Percentiles rank a stretch among this genome's conserved stretches.
These are phyloP conservation scores for Fringilla coelebs DNA, from an alignment of 2,797 vertebrate species.

Conservation along the genomic window DNA sequence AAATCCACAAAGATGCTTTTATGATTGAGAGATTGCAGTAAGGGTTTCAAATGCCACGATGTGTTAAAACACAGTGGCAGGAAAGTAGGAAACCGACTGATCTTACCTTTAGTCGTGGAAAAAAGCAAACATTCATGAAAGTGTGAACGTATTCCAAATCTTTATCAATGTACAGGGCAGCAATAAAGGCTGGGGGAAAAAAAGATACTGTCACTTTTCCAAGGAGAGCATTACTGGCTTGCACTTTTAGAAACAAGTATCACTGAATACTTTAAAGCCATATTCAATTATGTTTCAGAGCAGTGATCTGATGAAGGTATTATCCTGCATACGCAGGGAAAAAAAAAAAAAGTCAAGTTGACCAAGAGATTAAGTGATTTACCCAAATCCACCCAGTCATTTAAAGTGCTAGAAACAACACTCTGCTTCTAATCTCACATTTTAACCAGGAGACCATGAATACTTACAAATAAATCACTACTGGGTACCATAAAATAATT, in stretches of 20 bases:
- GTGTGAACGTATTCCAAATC: slow-evolving; percentile 96
- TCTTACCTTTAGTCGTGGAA: slow-evolving; percentile 95
- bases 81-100: neutral
- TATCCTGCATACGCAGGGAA: neutral
- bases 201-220: slow-evolving; percentile 16
- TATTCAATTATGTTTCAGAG: neutral
- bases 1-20: neutral
- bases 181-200: slow-evolving; percentile 87
- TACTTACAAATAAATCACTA: slow-evolving; percentile 26
- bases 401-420: neutral
- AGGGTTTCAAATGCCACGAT: neutral
- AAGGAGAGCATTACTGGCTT: neutral
- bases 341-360: neutral
- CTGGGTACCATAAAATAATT: neutral
- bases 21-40: neutral
- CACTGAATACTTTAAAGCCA: neutral
- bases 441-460: slow-evolving; percentile 17
- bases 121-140: slow-evolving; percentile 99
- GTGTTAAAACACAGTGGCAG: neutral
- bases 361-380: slow-evolving; percentile 43
- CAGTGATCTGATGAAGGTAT: neutral
- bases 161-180: slow-evolving; percentile 97
- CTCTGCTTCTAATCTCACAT: slow-evolving; percentile 18
- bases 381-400: slow-evolving; percentile 23
- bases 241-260: neutral